These are phyloP conservation scores for Urocitellus parryii DNA, from an alignment of 2,113 vertebrate species.

Conservation along the genomic window DNA sequence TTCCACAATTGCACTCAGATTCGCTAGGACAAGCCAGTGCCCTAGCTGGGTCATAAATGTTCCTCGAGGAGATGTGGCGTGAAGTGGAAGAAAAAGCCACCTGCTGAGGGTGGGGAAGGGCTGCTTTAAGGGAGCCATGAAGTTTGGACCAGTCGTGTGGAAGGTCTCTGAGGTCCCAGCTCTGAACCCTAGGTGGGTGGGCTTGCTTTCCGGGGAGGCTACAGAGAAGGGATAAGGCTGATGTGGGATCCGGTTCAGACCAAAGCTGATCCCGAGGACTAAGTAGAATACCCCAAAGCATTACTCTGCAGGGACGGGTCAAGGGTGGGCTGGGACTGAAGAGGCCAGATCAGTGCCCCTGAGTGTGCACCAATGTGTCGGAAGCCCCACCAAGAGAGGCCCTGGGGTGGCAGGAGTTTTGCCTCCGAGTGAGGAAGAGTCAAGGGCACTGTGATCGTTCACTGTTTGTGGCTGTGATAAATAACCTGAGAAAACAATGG, in stretches of 20 bases:
- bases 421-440: background rate
- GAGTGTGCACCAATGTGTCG: background rate
- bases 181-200: background rate
- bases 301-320: background rate
- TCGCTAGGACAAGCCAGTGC: rapidly evolving
- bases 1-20: background rate
- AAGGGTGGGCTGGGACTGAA: too few relatives aligned
- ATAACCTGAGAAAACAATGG: too few relatives aligned
- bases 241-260: background rate
- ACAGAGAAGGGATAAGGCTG: background rate
- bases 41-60: background rate
- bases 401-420: background rate
- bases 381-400: background rate
- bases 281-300: background rate
- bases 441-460: background rate
- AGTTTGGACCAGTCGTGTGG: too few relatives aligned
- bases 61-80: background rate
- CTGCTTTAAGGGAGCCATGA: background rate
- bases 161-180: background rate
- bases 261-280: background rate
- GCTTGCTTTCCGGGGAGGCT: background rate
- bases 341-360: background rate
- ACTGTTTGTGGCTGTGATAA: too few relatives aligned
- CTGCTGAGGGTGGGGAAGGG: background rate
- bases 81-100: background rate